phyloP scores from a whole-genome alignment of 2,888 invertebrate species.

The Tetanocera ferruginea region DNA sequence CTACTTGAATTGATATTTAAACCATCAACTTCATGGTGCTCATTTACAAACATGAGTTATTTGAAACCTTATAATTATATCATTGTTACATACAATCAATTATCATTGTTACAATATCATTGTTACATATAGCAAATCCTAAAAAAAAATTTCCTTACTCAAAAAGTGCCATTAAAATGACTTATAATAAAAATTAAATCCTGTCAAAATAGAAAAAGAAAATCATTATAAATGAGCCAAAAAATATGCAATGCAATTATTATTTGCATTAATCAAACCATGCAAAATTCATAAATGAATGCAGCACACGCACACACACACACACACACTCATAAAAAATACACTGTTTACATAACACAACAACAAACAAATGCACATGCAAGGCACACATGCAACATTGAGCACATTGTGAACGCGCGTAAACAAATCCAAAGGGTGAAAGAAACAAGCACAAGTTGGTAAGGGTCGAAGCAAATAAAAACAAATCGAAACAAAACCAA shows the following conservation, averaged over 20 bases:
- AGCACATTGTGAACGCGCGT: conserved; percentile 8
- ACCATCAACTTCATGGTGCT: too few species aligned
- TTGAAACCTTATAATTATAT: too few species aligned
- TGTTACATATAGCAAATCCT: too few species aligned
- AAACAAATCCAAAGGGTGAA: background rate
- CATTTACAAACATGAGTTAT: too few species aligned
- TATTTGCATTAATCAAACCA: conserved; percentile 47
- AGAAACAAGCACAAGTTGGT: background rate
- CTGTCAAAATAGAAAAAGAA: too few species aligned
- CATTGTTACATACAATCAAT: too few species aligned
- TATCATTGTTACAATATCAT: too few species aligned
- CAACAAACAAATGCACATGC: conserved; percentile 1
- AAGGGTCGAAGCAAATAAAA: conserved; percentile 8
- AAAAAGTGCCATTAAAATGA: too few species aligned
- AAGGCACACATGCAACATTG: conserved; percentile 7
- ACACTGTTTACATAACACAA: conserved; percentile 10
- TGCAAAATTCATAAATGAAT: conserved; percentile 43
- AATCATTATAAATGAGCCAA: conserved; percentile 43
- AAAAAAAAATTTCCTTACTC: too few species aligned
- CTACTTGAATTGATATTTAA: too few species aligned
- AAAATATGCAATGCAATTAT: conserved; percentile 40
- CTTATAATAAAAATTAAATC: too few species aligned
- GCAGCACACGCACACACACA: background rate
- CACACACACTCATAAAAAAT: background rate
- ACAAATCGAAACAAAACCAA: conserved; percentile 14